These are phyloP conservation scores for Mus spretus DNA, from an alignment of 2,797 vertebrate genomes.

Conservation along the genomic window DNA sequence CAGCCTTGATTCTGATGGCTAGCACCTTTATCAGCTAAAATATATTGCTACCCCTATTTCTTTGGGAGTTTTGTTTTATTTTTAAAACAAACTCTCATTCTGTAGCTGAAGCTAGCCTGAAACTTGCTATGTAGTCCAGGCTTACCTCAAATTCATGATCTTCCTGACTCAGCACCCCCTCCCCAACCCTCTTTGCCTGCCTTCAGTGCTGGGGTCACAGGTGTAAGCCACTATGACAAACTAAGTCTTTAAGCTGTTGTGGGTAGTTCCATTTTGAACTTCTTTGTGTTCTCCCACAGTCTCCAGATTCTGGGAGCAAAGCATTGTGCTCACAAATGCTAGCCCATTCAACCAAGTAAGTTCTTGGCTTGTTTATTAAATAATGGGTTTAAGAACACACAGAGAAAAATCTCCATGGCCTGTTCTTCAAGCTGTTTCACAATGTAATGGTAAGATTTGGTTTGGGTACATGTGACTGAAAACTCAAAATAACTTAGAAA, in stretches of 20 bases:
- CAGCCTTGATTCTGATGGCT: background rate
- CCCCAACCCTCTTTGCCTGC: background rate
- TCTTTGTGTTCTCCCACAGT: slow-evolving; percentile 44
- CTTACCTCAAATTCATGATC: background rate
- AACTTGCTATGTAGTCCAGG: background rate
- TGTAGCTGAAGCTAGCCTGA: background rate
- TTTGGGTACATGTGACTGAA: slow-evolving; percentile 9
- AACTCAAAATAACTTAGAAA: slow-evolving; percentile 29
- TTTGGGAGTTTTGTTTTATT: background rate
- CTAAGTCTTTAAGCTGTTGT: slow-evolving; percentile 32
- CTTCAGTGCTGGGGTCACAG: background rate
- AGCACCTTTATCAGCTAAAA: background rate
- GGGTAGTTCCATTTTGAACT: slow-evolving; percentile 29
- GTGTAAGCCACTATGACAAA: background rate
- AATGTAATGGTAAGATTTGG: background rate
- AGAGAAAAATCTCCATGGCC: background rate
- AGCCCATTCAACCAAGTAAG: background rate
- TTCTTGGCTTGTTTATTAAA: slow-evolving; percentile 28
- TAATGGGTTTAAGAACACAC: slow-evolving; percentile 9
- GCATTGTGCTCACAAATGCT: slow-evolving; percentile 31
- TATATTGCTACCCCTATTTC: background rate
- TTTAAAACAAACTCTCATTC: background rate
- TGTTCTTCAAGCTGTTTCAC: slow-evolving; percentile 51
- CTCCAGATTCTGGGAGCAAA: slow-evolving; percentile 49
- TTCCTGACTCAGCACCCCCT: background rate